Evolutionary conservation across 2,888 invertebrate genomes (phyloP).

Genomic region (Synergus umbraculus): DNA sequence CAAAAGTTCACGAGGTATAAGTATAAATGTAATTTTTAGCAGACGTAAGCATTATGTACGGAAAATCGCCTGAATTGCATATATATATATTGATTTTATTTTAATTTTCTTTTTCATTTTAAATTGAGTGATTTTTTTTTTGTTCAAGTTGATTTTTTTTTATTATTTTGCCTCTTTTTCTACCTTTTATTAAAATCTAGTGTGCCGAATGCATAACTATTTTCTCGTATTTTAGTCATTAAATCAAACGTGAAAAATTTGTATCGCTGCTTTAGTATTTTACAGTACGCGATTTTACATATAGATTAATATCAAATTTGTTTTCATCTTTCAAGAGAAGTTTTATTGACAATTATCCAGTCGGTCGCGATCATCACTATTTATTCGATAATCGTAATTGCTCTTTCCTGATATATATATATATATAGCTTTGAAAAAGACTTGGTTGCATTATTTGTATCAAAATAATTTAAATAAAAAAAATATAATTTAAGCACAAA

Average conservation of each 20-base stretch:
- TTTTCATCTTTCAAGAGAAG: constrained; percentile 2
- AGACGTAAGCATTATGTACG: not conserved
- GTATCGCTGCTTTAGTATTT: constrained; percentile 15
- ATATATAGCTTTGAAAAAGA: constrained; percentile 18
- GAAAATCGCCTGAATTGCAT: not conserved
- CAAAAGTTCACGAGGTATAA: constrained; percentile 26
- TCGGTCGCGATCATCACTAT: constrained; percentile 21
- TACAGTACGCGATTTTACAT: not conserved
- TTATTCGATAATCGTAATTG: constrained; percentile 31
- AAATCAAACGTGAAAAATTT: not conserved
- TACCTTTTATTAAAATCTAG: not conserved
- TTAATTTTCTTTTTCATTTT: not conserved
- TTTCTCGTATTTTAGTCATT: not conserved
- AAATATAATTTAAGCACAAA: constrained; percentile 49
- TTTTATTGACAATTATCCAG: constrained; percentile 2
- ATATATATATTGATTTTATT: constrained; percentile 15
- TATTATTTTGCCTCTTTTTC: not conserved
- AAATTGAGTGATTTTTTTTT: not conserved
- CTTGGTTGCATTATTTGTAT: constrained; percentile 57
- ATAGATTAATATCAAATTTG: not conserved
- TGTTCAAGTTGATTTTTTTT: not conserved
- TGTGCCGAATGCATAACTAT: not conserved
- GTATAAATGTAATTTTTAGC: not conserved
- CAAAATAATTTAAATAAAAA: constrained; percentile 55
- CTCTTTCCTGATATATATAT: constrained; percentile 14